phyloP scores from a whole-genome alignment of 2,113 vertebrate genomes.

The Quiscalus mexicanus region DNA sequence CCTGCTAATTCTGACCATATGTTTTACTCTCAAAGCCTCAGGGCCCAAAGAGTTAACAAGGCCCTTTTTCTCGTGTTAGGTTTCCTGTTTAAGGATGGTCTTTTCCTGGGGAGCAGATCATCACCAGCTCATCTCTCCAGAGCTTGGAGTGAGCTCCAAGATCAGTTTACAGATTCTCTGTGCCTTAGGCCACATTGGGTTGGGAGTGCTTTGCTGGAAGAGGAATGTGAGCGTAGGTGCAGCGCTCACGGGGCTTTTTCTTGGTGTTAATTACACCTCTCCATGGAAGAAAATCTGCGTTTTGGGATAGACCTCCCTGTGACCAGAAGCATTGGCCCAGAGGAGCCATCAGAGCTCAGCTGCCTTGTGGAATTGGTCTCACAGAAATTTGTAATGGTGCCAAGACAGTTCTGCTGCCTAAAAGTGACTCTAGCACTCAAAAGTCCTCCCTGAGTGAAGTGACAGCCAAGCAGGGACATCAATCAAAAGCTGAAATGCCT shows the following conservation, averaged over 20 bases:
- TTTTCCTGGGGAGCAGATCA: conserved; percentile 46
- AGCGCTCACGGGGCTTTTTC: not conserved
- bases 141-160: not conserved
- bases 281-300: not conserved
- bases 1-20: conserved; percentile 41
- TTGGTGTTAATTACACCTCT: not conserved
- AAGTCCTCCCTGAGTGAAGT: not conserved
- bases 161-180: not conserved
- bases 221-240: not conserved
- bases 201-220: not conserved
- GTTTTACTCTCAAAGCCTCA: conserved; percentile 30
- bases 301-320: not conserved
- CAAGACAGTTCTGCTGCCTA: not conserved
- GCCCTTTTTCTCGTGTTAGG: conserved; percentile 40
- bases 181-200: not conserved
- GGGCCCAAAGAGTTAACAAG: conserved; percentile 54
- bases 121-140: conserved; percentile 31
- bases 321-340: not conserved
- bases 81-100: conserved; percentile 56
- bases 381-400: not conserved
- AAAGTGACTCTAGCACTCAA: not conserved
- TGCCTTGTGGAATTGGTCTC: not conserved
- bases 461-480: not conserved
- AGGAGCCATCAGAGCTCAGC: accelerated
- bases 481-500: not conserved